phyloP scores from a whole-genome alignment of 2,888 invertebrate species.

The Megalurothrips usitatus region DNA sequence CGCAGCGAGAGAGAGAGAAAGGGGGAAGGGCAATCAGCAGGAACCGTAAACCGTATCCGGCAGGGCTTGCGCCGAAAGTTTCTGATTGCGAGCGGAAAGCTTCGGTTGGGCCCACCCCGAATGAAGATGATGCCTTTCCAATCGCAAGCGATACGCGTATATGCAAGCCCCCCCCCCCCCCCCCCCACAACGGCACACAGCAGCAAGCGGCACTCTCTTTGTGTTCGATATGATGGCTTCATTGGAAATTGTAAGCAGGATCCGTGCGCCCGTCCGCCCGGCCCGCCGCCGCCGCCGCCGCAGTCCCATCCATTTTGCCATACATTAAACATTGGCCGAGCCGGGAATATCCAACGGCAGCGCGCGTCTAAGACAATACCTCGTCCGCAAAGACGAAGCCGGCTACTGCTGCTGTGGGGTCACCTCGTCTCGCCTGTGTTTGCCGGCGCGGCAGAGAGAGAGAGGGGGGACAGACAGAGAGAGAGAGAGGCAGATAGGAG shows the following conservation, averaged over 20 bases:
- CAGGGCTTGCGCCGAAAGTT: no score
- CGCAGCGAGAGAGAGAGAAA: no score
- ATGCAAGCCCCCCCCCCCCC: no score
- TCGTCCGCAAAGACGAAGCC: not conserved
- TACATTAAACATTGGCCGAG: not conserved
- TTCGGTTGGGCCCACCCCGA: no score
- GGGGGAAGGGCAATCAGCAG: no score
- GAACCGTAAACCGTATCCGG: no score
- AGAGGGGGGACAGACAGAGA: no score
- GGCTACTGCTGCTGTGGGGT: not conserved
- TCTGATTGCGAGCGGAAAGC: no score
- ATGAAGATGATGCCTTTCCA: no score
- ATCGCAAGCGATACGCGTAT: no score
- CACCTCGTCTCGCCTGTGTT: not conserved
- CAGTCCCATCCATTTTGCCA: not conserved
- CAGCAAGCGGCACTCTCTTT: not conserved
- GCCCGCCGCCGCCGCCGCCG: not conserved
- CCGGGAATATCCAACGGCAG: not conserved
- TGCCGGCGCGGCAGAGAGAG: not conserved
- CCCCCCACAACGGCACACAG: no score
- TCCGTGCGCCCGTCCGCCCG: not conserved
- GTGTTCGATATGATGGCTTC: not conserved
- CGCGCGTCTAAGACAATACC: not conserved
- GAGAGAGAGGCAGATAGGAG: not conserved
- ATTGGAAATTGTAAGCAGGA: constrained; percentile 18